phyloP scores from a whole-genome alignment of 2,888 invertebrate genomes.

The Drosophila peninsularis region DNA sequence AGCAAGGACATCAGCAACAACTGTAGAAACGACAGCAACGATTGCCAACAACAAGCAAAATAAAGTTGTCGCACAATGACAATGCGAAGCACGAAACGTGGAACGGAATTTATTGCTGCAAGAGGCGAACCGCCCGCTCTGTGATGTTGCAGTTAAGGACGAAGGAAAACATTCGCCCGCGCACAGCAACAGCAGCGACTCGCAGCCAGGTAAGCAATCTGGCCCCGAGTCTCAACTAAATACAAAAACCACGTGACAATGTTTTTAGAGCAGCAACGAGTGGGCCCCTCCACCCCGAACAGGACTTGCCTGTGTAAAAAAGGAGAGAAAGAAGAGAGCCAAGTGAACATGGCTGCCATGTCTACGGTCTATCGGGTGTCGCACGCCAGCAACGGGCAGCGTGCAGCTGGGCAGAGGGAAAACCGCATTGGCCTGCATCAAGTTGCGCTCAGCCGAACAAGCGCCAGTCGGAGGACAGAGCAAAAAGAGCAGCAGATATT shows the following conservation, averaged over 20 bases:
- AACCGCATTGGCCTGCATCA: constrained; percentile 63
- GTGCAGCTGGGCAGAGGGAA: constrained; percentile 39
- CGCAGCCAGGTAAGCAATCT: constrained; percentile 54
- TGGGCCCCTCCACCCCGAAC: constrained; percentile 8
- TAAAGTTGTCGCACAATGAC: constrained; percentile 70
- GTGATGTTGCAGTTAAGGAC: constrained; percentile 34
- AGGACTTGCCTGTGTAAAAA: constrained; percentile 18
- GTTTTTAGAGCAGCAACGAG: constrained; percentile 50
- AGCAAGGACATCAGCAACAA: constrained; percentile 26
- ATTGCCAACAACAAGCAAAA: constrained; percentile 41
- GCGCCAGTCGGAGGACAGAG: constrained; percentile 5
- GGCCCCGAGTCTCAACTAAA: constrained; percentile 61
- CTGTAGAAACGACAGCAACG: constrained; percentile 9
- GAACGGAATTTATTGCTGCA: constrained; percentile 65
- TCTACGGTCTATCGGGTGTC: constrained; percentile 31
- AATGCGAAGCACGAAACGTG: constrained; percentile 59
- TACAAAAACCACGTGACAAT: constrained; percentile 80
- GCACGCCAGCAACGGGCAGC: constrained; percentile 13
- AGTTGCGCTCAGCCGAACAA: constrained; percentile 25
- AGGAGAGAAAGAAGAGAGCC: not conserved
- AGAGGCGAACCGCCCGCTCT: not conserved
- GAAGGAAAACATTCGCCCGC: constrained; percentile 32
- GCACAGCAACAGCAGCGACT: constrained; percentile 17
- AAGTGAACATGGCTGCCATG: constrained; percentile 10
- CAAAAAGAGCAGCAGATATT: constrained; percentile 21